Evolutionary conservation across 2,113 vertebrate species (phyloP).

Genomic region (Athene noctua): DNA sequence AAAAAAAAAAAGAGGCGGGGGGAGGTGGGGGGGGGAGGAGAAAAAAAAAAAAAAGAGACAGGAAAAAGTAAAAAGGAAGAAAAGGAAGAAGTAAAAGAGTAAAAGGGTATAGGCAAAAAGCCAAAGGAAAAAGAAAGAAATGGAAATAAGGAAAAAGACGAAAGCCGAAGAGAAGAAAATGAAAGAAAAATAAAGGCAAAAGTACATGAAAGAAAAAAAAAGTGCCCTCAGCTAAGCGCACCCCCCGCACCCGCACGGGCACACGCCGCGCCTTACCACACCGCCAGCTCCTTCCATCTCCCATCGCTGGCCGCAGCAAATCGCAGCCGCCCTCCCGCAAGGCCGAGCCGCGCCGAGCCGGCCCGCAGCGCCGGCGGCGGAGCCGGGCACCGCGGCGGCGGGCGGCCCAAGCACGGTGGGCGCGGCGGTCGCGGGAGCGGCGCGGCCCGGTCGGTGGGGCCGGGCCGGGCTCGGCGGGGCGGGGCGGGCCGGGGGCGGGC

Average conservation of each 20-base stretch:
- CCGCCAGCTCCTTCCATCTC: slow-evolving; percentile 21
- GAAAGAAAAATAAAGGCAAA: background rate
- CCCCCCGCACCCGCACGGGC: background rate
- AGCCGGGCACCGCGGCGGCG: no score
- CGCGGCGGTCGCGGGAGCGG: no score
- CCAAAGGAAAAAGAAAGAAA: background rate
- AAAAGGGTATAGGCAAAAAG: no score
- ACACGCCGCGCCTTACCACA: slow-evolving; percentile 13
- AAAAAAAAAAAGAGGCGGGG: background rate
- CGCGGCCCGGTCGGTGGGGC: no score
- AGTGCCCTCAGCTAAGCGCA: background rate
- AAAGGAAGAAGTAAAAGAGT: no score
- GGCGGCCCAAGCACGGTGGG: no score
- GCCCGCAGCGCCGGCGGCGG: no score
- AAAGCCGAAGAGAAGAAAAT: background rate
- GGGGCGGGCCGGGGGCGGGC: background rate
- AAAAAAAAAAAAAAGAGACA: no score
- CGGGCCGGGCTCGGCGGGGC: no score
- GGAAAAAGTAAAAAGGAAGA: no score
- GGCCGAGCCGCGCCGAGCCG: background rate
- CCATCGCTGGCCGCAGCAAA: background rate
- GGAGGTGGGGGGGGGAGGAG: no score
- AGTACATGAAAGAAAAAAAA: background rate
- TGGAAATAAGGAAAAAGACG: background rate
- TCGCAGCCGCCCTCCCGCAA: background rate